phyloP scores from a whole-genome alignment of 2,113 vertebrate genomes.

The Centropristis striata region DNA sequence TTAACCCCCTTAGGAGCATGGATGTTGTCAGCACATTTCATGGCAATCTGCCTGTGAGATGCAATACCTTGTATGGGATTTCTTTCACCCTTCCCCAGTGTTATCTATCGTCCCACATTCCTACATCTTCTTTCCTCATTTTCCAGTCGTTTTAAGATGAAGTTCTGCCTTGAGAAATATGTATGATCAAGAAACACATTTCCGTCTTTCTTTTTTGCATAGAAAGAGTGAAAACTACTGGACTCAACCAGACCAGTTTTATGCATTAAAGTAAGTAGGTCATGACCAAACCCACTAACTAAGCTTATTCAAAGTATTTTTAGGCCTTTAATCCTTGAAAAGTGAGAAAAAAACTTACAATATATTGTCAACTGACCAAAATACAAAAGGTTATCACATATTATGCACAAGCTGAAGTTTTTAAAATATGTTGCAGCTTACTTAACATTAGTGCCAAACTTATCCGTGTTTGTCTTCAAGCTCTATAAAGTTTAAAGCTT shows the following conservation, averaged over 20 bases:
- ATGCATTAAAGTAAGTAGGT: no score
- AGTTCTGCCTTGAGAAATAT: background rate
- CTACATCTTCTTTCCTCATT: no score
- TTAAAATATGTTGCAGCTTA: background rate
- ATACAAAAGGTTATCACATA: background rate
- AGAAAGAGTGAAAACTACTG: no score
- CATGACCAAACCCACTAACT: background rate
- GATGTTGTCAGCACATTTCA: background rate
- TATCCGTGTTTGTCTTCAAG: background rate
- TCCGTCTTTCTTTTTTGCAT: no score
- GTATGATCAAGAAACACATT: no score
- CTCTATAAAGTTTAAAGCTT: background rate
- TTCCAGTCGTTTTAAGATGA: background rate
- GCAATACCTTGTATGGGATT: background rate
- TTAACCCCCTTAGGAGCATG: background rate
- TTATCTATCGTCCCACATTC: no score
- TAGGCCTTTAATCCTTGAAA: background rate
- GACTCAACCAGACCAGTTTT: no score
- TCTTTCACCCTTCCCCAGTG: background rate
- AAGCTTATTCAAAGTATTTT: background rate
- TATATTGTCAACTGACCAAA: background rate
- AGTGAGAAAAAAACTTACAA: background rate
- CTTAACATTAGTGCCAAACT: background rate
- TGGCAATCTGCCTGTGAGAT: background rate
- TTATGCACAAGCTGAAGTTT: background rate